These are phyloP conservation scores for Liparis tanakae DNA, from an alignment of 2,797 vertebrate species.

Conservation along the genomic window DNA sequence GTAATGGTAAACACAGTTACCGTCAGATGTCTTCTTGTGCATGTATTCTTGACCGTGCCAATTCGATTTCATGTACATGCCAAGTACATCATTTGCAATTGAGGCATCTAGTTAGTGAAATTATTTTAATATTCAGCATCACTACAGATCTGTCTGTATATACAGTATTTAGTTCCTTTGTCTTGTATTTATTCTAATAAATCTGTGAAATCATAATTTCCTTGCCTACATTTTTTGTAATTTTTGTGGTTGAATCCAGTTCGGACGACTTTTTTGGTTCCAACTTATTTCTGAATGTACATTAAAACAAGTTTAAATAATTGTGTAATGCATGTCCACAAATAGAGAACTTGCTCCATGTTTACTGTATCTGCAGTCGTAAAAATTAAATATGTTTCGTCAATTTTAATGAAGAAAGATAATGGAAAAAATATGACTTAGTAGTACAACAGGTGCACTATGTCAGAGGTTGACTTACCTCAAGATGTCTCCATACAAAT, in stretches of 20 bases:
- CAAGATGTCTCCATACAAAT: slow-evolving; percentile 96
- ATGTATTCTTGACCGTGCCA: background rate
- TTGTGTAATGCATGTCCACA: background rate
- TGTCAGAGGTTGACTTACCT: slow-evolving; percentile 80
- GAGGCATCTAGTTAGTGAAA: too few relatives aligned
- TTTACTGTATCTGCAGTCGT: background rate
- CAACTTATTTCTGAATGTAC: background rate
- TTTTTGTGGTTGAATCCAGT: background rate
- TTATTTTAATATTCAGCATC: background rate
- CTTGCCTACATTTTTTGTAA: background rate
- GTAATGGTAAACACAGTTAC: slow-evolving; percentile 42
- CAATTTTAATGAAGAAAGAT: background rate
- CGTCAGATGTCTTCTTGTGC: background rate
- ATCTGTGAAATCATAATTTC: background rate
- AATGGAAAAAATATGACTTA: background rate
- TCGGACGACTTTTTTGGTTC: background rate
- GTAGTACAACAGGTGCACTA: background rate
- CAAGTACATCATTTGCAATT: background rate
- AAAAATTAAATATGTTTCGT: background rate
- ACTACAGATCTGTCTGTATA: background rate
- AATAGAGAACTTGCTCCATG: background rate
- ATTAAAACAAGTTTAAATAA: background rate
- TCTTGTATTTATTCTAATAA: background rate
- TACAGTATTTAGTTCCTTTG: background rate
- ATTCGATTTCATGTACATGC: slow-evolving; percentile 1